Conservation (phyloP, 2,797 vertebrate species). For the Clarias pachynema region DNA sequence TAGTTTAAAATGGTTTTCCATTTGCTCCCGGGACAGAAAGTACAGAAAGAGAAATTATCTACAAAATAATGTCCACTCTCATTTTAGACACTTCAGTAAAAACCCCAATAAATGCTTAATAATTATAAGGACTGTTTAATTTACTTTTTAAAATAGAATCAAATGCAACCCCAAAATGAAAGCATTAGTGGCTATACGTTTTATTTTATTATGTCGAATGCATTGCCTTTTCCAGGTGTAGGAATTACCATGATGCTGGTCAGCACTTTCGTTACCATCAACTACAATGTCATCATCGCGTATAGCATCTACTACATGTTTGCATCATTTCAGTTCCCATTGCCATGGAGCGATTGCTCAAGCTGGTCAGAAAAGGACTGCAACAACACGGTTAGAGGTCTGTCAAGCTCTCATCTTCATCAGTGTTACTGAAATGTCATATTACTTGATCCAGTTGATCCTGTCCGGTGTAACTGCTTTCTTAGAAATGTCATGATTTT, state of each 20-base stretch:
- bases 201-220: neutral
- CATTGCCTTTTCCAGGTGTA: slow-evolving; percentile 77
- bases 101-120: neutral
- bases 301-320: slow-evolving; percentile 95
- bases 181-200: neutral
- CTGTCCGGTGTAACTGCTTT: neutral
- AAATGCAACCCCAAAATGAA: neutral
- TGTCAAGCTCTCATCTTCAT: neutral
- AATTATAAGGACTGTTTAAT: neutral
- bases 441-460: neutral
- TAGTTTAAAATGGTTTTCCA: neutral
- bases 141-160: neutral
- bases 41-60: neutral
- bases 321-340: slow-evolving; percentile 87
- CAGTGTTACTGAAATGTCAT: neutral
- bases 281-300: slow-evolving; percentile 92
- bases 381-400: slow-evolving; percentile 77
- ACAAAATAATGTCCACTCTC: neutral
- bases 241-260: slow-evolving; percentile 87
- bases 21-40: neutral
- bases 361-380: slow-evolving; percentile 79
- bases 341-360: slow-evolving; percentile 85
- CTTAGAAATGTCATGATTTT: neutral
- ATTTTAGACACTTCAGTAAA: neutral
- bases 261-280: slow-evolving; percentile 81